Evolutionary conservation across 2,113 vertebrate species (phyloP), one percentile per base, ranked within the genome.

Genomic region (Pyxicephalus adspersus): DNA sequence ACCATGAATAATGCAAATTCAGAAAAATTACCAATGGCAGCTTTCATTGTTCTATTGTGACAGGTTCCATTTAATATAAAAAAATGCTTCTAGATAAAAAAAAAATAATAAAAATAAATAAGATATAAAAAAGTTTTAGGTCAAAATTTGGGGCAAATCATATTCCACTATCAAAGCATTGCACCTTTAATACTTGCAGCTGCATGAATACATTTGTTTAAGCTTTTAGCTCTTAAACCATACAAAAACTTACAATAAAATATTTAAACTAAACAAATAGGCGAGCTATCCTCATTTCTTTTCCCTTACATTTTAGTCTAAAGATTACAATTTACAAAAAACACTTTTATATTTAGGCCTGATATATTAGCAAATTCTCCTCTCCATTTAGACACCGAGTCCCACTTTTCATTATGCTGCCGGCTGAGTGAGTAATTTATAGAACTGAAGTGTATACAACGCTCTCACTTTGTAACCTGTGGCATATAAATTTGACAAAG

Each of bases 401-500:
- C 95, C 95, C 95, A 95, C 94, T 95, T 98, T 94, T 97, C 95
- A 97, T 96, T 96, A 98, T 96, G 95, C 93, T 97, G 95, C 94
- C 93, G 95, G 93, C 94, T 98, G 95, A 96, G 96, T 94, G 94
- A 95, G 95, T 93, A 98, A 94, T 95, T 97, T 96, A 94, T 96
- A 97, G 96, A 96, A 98, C 85, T 96, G 98, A 95, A 95, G 96
- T 93, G 95, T 98, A 97, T 94, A 97, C 96, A 97, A 98, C 97
- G 96, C 95, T 98, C 96, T 98, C 96, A 98, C 95, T 95, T 95
- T 98, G 96, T 98, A 95, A 98, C 98, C 98, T 99, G 98, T 96
- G 96, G 97, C 96, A 97, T 99, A 99, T 98, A 99, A 98, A 99
- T 97, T 97, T 96, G 95, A 99, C 97, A 99, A 99, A 98, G 96